These are phyloP conservation scores for Cephus nigrinus DNA, from an alignment of 2,888 invertebrate genomes.

Conservation along the genomic window DNA sequence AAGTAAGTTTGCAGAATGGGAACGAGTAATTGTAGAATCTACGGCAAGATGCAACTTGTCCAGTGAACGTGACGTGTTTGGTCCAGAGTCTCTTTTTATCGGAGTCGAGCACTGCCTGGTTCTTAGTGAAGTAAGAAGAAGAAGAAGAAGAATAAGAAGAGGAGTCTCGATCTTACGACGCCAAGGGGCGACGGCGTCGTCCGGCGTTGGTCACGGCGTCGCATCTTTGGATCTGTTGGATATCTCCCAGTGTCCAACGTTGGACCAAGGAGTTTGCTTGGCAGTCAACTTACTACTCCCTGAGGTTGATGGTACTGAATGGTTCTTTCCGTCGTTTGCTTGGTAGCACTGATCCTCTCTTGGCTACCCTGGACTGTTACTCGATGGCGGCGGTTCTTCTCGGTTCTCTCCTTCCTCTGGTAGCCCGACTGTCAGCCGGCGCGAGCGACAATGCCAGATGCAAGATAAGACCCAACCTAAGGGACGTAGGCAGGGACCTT, in stretches of 20 bases:
- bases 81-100: neutral
- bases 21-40: constrained; percentile 64
- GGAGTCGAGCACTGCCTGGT: too few relatives aligned
- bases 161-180: neutral
- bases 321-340: too few relatives aligned
- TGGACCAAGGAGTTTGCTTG: neutral
- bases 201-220: constrained; percentile 1
- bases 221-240: constrained; percentile 16
- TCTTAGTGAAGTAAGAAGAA: constrained; percentile 4
- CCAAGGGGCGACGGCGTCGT: constrained; percentile 12
- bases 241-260: neutral
- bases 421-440: constrained; percentile 54
- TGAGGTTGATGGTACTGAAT: neutral
- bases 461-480: constrained; percentile 49
- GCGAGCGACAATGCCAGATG: constrained; percentile 65
- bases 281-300: neutral
- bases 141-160: constrained; percentile 9
- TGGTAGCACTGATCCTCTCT: too few relatives aligned
- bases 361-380: too few relatives aligned
- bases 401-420: neutral
- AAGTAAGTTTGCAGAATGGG: constrained; percentile 54
- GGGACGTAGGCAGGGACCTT: constrained; percentile 1
- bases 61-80: constrained; percentile 51
- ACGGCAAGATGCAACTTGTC: constrained; percentile 58
- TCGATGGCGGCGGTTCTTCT: neutral